phyloP scores from a whole-genome alignment of 1,140 invertebrate species.

The Chrysopa pallens region DNA sequence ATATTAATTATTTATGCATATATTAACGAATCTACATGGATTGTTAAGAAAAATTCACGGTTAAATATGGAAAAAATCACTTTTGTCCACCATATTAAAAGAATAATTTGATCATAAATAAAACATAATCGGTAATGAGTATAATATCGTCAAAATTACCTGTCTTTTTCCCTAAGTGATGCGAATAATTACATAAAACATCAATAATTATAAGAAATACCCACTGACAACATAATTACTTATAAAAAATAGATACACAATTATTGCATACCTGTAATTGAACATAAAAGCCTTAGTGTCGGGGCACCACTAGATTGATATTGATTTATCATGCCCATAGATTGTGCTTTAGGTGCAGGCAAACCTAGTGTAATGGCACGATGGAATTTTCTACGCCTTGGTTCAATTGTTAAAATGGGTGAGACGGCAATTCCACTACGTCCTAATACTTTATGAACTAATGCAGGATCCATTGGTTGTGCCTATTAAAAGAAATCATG shows the following conservation, averaged over 20 bases:
- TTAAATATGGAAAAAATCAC: no score
- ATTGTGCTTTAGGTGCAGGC: constrained; percentile 75
- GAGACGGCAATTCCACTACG: constrained; percentile 78
- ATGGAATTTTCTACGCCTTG: constrained; percentile 86
- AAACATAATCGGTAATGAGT: no score
- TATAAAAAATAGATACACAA: no score
- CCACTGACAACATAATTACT: no score
- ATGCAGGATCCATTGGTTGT: constrained; percentile 70
- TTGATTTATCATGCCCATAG: constrained; percentile 77
- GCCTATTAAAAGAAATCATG: constrained; percentile 34
- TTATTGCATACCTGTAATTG: constrained; percentile 64
- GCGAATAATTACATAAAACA: background rate
- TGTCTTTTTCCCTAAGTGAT: background rate
- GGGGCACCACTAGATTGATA: constrained; percentile 57
- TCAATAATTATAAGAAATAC: no score
- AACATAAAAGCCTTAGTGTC: constrained; percentile 74
- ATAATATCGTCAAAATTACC: background rate
- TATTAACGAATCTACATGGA: no score
- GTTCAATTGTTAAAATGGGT: constrained; percentile 93
- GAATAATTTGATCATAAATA: no score
- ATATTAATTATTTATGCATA: no score
- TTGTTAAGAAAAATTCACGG: no score
- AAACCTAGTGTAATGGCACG: constrained; percentile 91
- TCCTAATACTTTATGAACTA: constrained; percentile 70
- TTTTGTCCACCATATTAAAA: no score